phyloP scores from a whole-genome alignment of 2,113 vertebrate genomes.

The Brachypteracias leptosomus region DNA sequence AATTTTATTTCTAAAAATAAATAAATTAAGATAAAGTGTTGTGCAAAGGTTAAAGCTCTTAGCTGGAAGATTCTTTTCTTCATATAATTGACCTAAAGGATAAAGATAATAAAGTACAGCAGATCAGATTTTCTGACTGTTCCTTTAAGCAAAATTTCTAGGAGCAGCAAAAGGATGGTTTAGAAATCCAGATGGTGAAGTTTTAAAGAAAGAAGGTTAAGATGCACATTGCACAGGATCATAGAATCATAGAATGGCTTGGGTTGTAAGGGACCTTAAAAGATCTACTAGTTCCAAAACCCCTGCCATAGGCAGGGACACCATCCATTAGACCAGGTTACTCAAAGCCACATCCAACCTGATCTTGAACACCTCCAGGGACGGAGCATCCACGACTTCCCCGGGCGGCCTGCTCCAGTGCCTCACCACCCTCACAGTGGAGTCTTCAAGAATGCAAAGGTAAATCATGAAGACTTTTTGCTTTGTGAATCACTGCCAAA shows the following conservation, averaged over 20 bases:
- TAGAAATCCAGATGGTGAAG: background rate
- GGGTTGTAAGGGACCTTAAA: too few relatives aligned
- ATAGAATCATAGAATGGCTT: background rate
- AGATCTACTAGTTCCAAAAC: background rate
- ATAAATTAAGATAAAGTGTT: background rate
- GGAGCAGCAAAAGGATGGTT: background rate
- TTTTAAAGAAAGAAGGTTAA: background rate
- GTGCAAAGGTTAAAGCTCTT: background rate
- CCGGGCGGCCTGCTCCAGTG: too few relatives aligned
- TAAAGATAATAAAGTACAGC: background rate
- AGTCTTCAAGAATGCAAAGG: too few relatives aligned
- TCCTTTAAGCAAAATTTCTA: background rate
- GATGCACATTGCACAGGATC: background rate
- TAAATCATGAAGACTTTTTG: too few relatives aligned
- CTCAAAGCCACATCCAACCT: too few relatives aligned
- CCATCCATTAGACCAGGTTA: too few relatives aligned
- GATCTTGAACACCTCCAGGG: too few relatives aligned
- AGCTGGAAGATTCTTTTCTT: background rate
- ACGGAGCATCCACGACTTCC: background rate
- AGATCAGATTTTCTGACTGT: background rate
- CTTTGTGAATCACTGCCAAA: too few relatives aligned
- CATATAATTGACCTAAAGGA: background rate
- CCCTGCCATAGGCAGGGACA: too few relatives aligned
- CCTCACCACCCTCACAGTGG: too few relatives aligned
- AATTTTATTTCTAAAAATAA: background rate